phyloP scores from a whole-genome alignment of 2,888 invertebrate species.

The Tachina fera region DNA sequence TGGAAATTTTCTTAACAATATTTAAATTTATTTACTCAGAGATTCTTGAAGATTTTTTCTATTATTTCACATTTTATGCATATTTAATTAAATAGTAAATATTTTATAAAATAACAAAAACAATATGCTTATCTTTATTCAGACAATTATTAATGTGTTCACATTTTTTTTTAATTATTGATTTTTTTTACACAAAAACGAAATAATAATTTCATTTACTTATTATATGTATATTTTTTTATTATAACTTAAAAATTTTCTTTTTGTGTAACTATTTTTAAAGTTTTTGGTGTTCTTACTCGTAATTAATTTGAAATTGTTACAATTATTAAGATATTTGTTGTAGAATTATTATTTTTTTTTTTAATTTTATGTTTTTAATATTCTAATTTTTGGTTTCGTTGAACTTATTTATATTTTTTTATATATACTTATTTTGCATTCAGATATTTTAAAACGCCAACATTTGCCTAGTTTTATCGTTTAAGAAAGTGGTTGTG shows the following conservation, averaged over 20 bases:
- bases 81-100: conserved; percentile 24
- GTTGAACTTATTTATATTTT: conserved; percentile 4
- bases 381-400: neutral
- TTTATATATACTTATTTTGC: conserved; percentile 4
- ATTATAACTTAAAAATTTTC: neutral
- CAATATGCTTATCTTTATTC: conserved; percentile 42
- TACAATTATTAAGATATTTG: no score
- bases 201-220: conserved; percentile 21
- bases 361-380: neutral
- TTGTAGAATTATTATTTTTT: no score
- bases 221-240: conserved; percentile 32
- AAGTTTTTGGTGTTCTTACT: no score
- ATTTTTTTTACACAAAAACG: conserved; percentile 25
- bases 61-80: conserved; percentile 8
- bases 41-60: neutral
- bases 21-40: conserved; percentile 2
- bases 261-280: no score
- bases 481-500: conserved; percentile 26
- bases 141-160: conserved; percentile 48
- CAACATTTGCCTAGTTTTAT: conserved; percentile 38
- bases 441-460: conserved; percentile 17
- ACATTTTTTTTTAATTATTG: neutral
- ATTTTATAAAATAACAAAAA: conserved; percentile 9
- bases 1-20: conserved; percentile 5
- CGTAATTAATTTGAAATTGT: no score